A percentile compares a stretch with the other conserved stretches of the same genome.
These are phyloP conservation scores for Machaerirhynchus nigripectus DNA, from an alignment of 2,113 vertebrate genomes.

Conservation along the genomic window DNA sequence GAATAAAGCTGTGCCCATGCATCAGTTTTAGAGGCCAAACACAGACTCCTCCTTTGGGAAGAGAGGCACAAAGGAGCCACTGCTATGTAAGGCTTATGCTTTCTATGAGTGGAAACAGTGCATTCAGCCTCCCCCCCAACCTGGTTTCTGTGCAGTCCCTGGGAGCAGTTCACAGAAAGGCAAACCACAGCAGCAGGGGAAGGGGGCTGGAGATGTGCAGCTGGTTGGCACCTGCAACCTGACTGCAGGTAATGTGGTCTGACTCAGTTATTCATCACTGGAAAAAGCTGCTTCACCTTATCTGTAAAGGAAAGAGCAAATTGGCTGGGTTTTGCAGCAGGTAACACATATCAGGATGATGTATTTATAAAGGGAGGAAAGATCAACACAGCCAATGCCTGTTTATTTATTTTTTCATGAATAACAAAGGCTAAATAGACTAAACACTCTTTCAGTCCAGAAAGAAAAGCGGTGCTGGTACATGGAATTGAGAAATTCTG, in stretches of 20 bases:
- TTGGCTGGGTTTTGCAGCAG: neutral
- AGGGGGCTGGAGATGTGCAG: neutral
- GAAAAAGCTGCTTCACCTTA: neutral
- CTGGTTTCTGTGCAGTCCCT: neutral
- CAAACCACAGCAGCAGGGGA: neutral
- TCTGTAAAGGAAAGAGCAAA: neutral
- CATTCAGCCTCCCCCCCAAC: neutral
- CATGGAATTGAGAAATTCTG: neutral
- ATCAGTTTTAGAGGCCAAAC: neutral
- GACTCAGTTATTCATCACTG: neutral
- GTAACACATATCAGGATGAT: neutral
- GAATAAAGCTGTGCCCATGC: neutral
- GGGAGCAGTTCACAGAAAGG: neutral
- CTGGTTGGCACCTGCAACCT: neutral
- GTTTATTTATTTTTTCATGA: slow-evolving; percentile 38
- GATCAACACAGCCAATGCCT: neutral
- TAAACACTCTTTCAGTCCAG: neutral
- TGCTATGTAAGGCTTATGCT: neutral
- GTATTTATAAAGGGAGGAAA: slow-evolving; percentile 37
- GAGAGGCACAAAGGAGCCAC: neutral
- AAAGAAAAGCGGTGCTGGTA: neutral
- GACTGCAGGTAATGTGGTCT: neutral
- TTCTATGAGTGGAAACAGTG: neutral
- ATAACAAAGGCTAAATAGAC: slow-evolving; percentile 3
- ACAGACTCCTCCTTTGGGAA: neutral